Percentiles rank a stretch among this genome's conserved stretches.
These are phyloP conservation scores for Cyanoderma ruficeps DNA, from an alignment of 2,113 vertebrate species.

Conservation along the genomic window DNA sequence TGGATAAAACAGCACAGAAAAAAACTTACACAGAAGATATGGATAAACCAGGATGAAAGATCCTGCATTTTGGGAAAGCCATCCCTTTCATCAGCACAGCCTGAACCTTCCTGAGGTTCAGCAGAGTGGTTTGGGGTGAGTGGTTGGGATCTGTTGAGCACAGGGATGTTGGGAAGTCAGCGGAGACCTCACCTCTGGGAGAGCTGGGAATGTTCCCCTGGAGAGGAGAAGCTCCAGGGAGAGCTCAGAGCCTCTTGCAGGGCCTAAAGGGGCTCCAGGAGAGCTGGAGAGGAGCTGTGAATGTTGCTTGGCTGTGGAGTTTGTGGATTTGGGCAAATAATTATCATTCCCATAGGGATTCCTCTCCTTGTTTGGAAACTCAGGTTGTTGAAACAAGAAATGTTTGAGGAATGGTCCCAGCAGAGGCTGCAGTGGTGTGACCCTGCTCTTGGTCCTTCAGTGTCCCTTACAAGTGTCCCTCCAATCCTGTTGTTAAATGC, in stretches of 20 bases:
- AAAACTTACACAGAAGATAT: not conserved
- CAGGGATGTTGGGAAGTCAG: not conserved
- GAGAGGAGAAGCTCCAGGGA: not conserved
- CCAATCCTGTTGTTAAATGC: fast-evolving
- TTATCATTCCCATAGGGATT: not conserved
- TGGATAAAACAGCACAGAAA: not conserved
- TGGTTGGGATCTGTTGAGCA: not conserved
- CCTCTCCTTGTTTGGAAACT: not conserved
- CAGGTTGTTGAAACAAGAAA: not conserved
- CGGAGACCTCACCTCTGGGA: not conserved
- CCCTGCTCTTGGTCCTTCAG: not conserved
- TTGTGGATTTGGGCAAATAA: fast-evolving
- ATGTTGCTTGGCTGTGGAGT: not conserved
- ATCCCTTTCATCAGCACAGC: not conserved
- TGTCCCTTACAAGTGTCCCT: not conserved
- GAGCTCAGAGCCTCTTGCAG: not conserved
- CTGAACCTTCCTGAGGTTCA: not conserved
- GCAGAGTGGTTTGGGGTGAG: not conserved
- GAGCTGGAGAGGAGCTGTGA: not conserved
- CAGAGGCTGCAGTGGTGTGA: not conserved
- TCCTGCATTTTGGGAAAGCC: not conserved
- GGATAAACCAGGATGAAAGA: not conserved
- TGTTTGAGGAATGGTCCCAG: not conserved
- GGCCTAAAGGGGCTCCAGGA: not conserved
- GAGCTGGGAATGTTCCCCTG: not conserved